Evolutionary conservation across 2,797 vertebrate species (phyloP), one percentile per base, ranked within the genome.

Genomic region (Neopelma chrysocephalum): DNA sequence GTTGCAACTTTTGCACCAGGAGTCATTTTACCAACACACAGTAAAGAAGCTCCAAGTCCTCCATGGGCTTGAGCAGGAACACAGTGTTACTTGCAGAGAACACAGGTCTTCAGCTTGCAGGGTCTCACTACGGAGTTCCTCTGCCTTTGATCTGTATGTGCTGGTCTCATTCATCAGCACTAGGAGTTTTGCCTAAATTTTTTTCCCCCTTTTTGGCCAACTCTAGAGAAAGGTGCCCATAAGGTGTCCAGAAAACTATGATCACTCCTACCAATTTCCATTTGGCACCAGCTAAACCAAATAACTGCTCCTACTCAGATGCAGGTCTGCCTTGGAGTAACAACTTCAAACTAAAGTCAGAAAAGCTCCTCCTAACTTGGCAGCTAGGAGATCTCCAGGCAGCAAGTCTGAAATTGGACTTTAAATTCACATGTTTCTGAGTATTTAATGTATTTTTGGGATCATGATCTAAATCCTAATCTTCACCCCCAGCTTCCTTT

Each of bases 11-110:
- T 51, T 62, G 50, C 50, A 65, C 4, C 12, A 72, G 32, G 20
- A 69, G 25, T 26, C 3, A 58, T 57, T 92, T 89, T 47, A 79
- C 17, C 53, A 38, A 76, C 14, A 36, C 10, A 4, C 1, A 47
- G 31, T 29, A 69, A 72, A 82, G 51, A 34, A 87, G 26, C 42
- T 61, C 43, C 15, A 47, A 53, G 60, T 25, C 3, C 9, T 32
- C 13, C 13, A 9, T 12, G 22, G 0, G 0, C 7, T 53, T 0
- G 0, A 75, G 45, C 12, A 57, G 45, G 26, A 89, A 43, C 19
- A n/a, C 0, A 0, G 23, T 29, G 57, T 21, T 75, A 78, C 53
- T 60, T 31, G 34, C 71, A 77, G 36, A 42, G 11, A 90, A 68
- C 32, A 21, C 12, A 60, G 29, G 34, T 57, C 94, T 78, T 65